Evolutionary conservation across 2,888 invertebrate genomes (phyloP), one percentile per base, ranked within the genome.

Genomic region (Acronicta psi): DNA sequence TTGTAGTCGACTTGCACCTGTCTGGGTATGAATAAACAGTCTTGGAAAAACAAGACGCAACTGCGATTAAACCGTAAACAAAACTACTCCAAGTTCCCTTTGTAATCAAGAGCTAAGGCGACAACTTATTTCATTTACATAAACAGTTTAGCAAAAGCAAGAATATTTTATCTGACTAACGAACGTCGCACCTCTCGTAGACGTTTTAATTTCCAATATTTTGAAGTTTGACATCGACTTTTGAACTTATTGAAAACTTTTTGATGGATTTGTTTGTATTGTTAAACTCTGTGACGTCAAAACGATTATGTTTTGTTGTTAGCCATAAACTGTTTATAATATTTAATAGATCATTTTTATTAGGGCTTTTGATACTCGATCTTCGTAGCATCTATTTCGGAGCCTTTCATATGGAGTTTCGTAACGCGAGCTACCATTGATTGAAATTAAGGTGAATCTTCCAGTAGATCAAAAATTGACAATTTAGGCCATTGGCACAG

Each of bases 41-140:
- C 50, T 57, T 58, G 56, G 68, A 77, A 77, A 79, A 84, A 81
- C 83, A 82, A 83, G 79, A 83, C 79, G 79, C 80, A 86, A 87
- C 85, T 85, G 75, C 85, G 83, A 90, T 89, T 87, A 87, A 85
- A 83, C 80, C 80, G 81, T 86, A 87, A 89, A 89, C 86, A 90
- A 86, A 90, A 89, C 86, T 84, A 84, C 78, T 83, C 77, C 77
- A 87, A 89, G 81, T 88, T 87, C 84, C 83, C 89, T 89, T 90
- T 86, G 89, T 90, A 91, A 90, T 90, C 88, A 89, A 87, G 86
- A 87, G 84, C 82, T 85, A 83, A 86, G 82, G 84, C 86, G 89
- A 89, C 89, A 88, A 90, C 84, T 89, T 88, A 89, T 86, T 90
- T 86, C 84, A 90, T 90, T 90, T 89, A 84, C 90, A 89, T 89